A percentile compares a stretch with the other conserved stretches of the same genome.
phyloP scores from a whole-genome alignment of 2,797 vertebrate genomes.

The Channallabes apus region DNA sequence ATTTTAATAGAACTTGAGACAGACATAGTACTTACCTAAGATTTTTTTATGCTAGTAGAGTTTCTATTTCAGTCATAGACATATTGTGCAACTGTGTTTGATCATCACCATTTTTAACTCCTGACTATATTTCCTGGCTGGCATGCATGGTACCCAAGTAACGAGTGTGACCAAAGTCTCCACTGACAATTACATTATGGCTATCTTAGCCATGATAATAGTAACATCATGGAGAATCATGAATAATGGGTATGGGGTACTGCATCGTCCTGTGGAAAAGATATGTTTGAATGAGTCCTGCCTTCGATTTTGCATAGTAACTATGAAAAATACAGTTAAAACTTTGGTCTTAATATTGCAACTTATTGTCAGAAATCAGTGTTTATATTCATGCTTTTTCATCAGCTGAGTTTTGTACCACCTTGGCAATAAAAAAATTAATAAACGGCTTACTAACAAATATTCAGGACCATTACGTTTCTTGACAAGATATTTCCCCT shows the following conservation, averaged over 20 bases:
- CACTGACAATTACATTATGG: neutral
- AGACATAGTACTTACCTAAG: neutral
- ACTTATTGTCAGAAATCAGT: neutral
- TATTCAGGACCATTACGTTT: neutral
- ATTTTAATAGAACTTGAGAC: neutral
- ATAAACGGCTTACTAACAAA: constrained; percentile 6
- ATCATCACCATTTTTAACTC: neutral
- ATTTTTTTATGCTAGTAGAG: neutral
- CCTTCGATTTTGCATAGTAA: neutral
- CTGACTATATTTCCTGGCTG: neutral
- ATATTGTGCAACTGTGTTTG: neutral
- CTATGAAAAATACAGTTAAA: neutral
- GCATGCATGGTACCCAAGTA: neutral
- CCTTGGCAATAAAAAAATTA: constrained; percentile 13
- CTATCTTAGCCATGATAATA: neutral
- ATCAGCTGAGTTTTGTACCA: constrained; percentile 34
- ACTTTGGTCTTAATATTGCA: neutral
- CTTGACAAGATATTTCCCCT: neutral
- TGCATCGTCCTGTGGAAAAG: neutral
- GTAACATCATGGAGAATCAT: neutral
- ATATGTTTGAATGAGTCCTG: neutral
- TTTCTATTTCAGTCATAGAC: neutral
- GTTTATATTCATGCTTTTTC: neutral
- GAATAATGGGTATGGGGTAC: neutral
- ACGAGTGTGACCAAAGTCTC: neutral